Evolutionary conservation across 2,888 invertebrate genomes (phyloP), one percentile per base, ranked within the genome.

Genomic region (Pycnomerus fuliginosus): DNA sequence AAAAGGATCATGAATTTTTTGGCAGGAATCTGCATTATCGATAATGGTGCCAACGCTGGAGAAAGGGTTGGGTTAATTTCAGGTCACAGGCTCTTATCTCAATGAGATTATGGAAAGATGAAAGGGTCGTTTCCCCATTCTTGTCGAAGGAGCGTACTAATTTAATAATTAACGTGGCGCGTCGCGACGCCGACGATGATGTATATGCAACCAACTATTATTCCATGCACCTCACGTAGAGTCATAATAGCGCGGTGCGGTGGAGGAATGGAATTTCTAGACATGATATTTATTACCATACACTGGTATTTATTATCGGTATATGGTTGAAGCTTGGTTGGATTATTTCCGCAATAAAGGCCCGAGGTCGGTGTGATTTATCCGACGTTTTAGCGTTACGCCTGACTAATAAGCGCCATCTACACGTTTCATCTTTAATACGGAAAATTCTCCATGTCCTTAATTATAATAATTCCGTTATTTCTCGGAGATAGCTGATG

Each of bases 221-320:
- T n/a, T n/a, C n/a, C n/a, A 40, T 45, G 39, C 46, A 41, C n/a
- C 20, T 29, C 46, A 46, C 46, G 46, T 42, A 35, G 23, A 16
- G 23, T 17, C 23, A 24, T 44, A 38, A 44, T 44, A 33, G 44
- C 44, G n/a, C n/a, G 5, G 8, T 8, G n/a, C 29, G 12, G 25
- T 14, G 25, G 16, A 4, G 31, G 27, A 31, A 41, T 35, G 25
- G 45, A 45, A 45, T 45, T 45, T 27, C 46, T 36, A 40, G 41
- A 32, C 36, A 32, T 13, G 28, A 42, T 31, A 36, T 36, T 46
- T 45, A 45, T 45, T 41, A 14, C 46, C 31, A 46, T 42, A 29
- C 40, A 16, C 31, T 5, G 16, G 22, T 38, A 38, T 44, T 44
- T 44, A 33, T 44, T 33, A 44, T 37, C 32, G 32, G 33, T 31